Evolutionary conservation across 2,888 invertebrate species (phyloP).

Genomic region (Eretmocerus hayati): DNA sequence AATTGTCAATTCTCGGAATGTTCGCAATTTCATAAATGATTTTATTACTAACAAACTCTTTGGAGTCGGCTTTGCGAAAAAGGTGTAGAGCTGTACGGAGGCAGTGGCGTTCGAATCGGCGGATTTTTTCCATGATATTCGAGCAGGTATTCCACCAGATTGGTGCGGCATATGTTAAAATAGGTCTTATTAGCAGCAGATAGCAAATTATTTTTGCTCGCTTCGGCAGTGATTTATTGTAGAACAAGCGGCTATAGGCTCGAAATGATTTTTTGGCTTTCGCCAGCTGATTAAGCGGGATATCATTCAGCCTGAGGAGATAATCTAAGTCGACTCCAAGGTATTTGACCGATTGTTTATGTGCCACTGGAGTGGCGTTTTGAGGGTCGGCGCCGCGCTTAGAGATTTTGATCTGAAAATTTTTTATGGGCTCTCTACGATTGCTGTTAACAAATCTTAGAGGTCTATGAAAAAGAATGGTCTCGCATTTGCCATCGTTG

Average conservation of each 20-base stretch:
- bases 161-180: conserved; percentile 10
- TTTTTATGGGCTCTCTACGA: neutral
- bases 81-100: too few species aligned
- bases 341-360: neutral
- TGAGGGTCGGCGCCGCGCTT: too few species aligned
- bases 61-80: too few species aligned
- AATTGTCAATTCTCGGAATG: too few species aligned
- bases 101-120: too few species aligned
- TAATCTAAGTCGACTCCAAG: conserved; percentile 5
- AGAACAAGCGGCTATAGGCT: conserved; percentile 13
- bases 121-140: too few species aligned
- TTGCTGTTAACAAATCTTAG: neutral
- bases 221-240: neutral
- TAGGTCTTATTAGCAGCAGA: conserved; percentile 7
- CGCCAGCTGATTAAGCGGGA: conserved; percentile 4
- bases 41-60: too few species aligned
- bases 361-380: neutral
- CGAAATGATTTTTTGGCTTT: conserved; percentile 10
- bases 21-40: too few species aligned
- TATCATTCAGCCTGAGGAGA: neutral
- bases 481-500: neutral
- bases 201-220: conserved; percentile 11
- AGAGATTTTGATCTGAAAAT: conserved; percentile 1
- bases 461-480: neutral
- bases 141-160: too few species aligned